A percentile compares a stretch with the other conserved stretches of the same genome.
These are phyloP conservation scores for Mimachlamys varia DNA, from an alignment of 2,888 invertebrate species.

Conservation along the genomic window DNA sequence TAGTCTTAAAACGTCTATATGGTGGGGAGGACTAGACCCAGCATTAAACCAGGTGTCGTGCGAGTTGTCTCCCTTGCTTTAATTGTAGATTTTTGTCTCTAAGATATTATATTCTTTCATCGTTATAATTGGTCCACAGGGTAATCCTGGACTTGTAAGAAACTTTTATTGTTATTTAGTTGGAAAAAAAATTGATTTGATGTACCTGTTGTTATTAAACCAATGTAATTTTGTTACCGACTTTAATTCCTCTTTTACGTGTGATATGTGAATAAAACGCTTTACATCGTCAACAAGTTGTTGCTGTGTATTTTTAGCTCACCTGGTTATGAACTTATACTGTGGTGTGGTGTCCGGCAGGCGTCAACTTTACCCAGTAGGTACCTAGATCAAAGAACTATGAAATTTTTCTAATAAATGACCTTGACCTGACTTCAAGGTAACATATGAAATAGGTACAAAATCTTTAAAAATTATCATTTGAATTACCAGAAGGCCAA, in stretches of 20 bases:
- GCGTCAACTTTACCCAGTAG: too few relatives aligned
- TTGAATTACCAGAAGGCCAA: too few relatives aligned
- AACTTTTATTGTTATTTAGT: neutral
- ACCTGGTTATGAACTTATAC: too few relatives aligned
- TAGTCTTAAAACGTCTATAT: too few relatives aligned
- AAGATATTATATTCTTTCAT: neutral
- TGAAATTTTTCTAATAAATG: too few relatives aligned
- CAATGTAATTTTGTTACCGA: conserved; percentile 10
- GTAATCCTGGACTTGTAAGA: neutral
- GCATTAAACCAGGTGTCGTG: neutral
- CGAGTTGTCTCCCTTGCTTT: neutral
- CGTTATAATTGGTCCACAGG: neutral
- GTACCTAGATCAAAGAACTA: too few relatives aligned
- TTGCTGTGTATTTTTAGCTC: neutral
- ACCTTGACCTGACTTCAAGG: too few relatives aligned
- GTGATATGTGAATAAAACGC: conserved; percentile 30
- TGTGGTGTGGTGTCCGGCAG: too few relatives aligned
- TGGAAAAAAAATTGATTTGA: neutral
- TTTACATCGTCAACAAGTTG: neutral
- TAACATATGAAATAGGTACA: too few relatives aligned
- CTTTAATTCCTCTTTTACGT: conserved; percentile 22
- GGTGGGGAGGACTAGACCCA: neutral
- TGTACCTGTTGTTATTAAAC: conserved; percentile 3
- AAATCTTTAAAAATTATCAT: too few relatives aligned
- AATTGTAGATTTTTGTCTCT: neutral